Base-by-base conservation (phyloP, 2,113 vertebrate species). In the Brachyhypopomus occidentalis region DNA sequence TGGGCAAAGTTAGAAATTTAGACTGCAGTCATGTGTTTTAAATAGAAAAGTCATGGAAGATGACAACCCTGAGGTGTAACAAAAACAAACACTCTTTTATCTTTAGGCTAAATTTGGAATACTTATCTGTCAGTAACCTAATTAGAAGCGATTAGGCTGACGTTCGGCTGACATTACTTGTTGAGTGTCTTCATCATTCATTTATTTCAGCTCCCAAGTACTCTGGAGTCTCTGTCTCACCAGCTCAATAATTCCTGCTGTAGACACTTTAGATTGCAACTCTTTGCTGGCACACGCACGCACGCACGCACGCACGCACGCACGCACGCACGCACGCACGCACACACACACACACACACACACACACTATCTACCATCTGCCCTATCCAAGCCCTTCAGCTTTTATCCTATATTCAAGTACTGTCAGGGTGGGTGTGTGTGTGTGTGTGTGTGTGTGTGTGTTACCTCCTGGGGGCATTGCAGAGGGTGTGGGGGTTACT, bases 401-500 rank as follows among this genome's bases (percentile, higher is more conserved):
- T 59, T 48, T 82, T 64, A 58, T 38, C 30, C 58, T 75, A 30
- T 59, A 73, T 76, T 87, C 27, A 83, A 67, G 52, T 64, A 55
- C 19, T 82, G 38, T 63, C 38, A 58, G 48, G 45, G 30, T 30
- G n/a, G n/a, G n/a, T n/a, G n/a, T n/a, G n/a, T n/a, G 81, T 81
- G 72, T 25, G 34, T 75, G 56, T 64, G 67, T 67, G 36, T 72
- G 22, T 81, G 72, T 71, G 67, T 36, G 60, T 45, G 66, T 77
- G 75, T 79, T 79, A 75, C 67, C 55, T 78, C 58, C 83, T 84
- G 86, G 73, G 81, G 86, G 82, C 56, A 72, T 78, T 38, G 79
- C 52, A 12, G 72, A 70, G 78, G 67, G 79, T 58, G 85, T 55
- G 87, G 83, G 85, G 82, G 80, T 92, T 91, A 90, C 91, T 92